Evolutionary conservation across 2,113 vertebrate species (phyloP).

Genomic region (Eurystomus gularis): DNA sequence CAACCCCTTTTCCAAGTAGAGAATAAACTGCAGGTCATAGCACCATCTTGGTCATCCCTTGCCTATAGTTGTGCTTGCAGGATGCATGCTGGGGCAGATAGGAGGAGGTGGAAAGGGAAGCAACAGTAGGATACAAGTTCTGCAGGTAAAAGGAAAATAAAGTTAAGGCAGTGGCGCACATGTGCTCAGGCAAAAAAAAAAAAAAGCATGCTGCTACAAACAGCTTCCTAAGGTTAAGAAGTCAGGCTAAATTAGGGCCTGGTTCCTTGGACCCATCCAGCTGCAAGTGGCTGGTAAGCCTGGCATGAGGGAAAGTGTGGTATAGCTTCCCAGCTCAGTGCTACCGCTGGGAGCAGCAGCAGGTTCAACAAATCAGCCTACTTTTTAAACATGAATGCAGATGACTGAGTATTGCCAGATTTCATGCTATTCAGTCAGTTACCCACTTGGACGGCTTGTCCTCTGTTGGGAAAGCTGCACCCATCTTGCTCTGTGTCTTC

Average conservation of each 20-base stretch:
- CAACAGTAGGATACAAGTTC: background rate
- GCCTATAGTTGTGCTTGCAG: accelerated
- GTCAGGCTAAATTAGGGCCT: background rate
- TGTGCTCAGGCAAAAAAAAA: background rate
- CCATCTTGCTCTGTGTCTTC: background rate
- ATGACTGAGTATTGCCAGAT: slow-evolving; percentile 9
- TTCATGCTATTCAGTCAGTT: slow-evolving; percentile 53
- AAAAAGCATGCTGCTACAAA: background rate
- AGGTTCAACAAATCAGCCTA: slow-evolving; percentile 13
- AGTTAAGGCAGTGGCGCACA: background rate
- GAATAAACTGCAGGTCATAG: background rate
- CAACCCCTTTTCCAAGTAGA: background rate
- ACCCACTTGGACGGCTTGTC: background rate
- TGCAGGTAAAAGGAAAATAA: background rate
- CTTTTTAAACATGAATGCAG: slow-evolving; percentile 46
- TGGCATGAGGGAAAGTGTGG: background rate
- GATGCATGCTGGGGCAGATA: background rate
- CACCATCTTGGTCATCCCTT: background rate
- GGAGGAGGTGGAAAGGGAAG: background rate
- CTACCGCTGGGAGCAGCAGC: background rate
- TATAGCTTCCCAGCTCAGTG: accelerated
- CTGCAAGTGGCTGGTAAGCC: background rate
- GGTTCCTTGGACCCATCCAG: background rate
- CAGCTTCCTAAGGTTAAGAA: background rate
- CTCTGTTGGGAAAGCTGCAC: background rate